Evolutionary conservation across 1,140 invertebrate species (phyloP), one percentile per base, ranked within the genome.

Genomic region (Drosophila ogumai): DNA sequence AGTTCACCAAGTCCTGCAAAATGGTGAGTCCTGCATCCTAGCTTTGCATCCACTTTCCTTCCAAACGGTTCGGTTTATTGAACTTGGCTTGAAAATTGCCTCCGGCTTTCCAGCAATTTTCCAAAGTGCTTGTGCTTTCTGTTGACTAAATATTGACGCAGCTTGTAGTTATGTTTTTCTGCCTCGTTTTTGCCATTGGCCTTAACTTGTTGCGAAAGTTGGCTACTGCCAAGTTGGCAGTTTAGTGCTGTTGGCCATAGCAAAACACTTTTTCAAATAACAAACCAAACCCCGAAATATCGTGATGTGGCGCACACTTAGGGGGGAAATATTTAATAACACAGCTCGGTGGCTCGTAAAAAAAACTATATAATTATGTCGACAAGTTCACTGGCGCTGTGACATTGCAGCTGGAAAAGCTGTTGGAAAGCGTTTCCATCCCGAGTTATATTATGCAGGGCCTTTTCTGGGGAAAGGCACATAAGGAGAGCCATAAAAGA

Each of bases 161-260:
- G 54, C 68, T 68, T 67, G 38, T 68, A 19, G 66, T 59, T 68
- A 32, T 50, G 15, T 56, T 22, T 55, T 52, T 71, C 54, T 13
- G 41, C 8, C 52, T 31, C 54, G 36, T 47, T 58, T 66, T 79
- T 55, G 73, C 58, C 55, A 57, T 50, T 44, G 73, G 55, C 65
- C 56, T 63, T 71, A 87, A 86, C 82, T 66, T 82, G 84, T 88
- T 87, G 85, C 82, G 82, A 87, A 87, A 87, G 82, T 87, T 84
- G 79, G 85, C 61, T 63, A 84, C 82, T 63, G 82, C 82, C 82
- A 85, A 75, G 74, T 57, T 81, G 81, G 80, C 80, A 58, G 43
- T 56, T 63, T 61, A n/a, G 36, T 57, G 54, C 49, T 60, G 55
- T 81, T 55, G 46, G 52, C 57, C 41, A 61, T 73, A 73, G 81